Base-by-base conservation (phyloP, 1,140 invertebrate genomes). In the Sitobion miscanthi region DNA sequence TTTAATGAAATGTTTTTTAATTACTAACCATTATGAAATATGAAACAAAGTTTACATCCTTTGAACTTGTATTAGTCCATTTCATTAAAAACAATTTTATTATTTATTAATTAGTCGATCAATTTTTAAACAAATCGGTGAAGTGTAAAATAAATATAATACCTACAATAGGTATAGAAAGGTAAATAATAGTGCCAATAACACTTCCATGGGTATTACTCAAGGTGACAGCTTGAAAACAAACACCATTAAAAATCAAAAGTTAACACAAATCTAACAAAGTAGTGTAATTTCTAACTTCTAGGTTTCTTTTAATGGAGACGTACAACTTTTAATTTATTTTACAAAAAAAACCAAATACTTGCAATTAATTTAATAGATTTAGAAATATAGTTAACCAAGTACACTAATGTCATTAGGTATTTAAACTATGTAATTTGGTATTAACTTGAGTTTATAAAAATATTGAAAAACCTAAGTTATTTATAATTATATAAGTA, bases 101-200 rank as follows among this genome's bases (percentile, higher is more conserved):
- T 47, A 38, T 23, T 45, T 25, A 35, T 7, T 45, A 25, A 30
- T 4, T 45, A 45, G 83, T 86, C 83, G 30, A 86, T 42, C 21
- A 86, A 45, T 47, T 86, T 86, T 42, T 6, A 25, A 45, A 47
- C 21, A 45, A 86, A 86, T 86, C 38, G 23, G 23, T 86, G 38
- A 45, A 86, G 23, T 86, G 4, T 47, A 85, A 85, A 85, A 85
- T 85, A 85, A 42, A 42, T 77, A 42, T 77, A 77, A 77, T 77
- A 47, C 23, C 23, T 83, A 1, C 42, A 42, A 42, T 42, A 42
- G 42, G 42, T 86, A 47, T 86, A 45, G 25, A 45, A 86, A 47
- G 38, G 83, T 86, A 42, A 86, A 86, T 42, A 77, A 77, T 35
- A n/a, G n/a, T 35, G 30, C 42, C 83, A 86, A 86, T 86, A 86